Percentiles rank a stretch among this genome's conserved stretches.
Conservation (phyloP, 2,888 invertebrate species). For the Tetrapedia diversipes region DNA sequence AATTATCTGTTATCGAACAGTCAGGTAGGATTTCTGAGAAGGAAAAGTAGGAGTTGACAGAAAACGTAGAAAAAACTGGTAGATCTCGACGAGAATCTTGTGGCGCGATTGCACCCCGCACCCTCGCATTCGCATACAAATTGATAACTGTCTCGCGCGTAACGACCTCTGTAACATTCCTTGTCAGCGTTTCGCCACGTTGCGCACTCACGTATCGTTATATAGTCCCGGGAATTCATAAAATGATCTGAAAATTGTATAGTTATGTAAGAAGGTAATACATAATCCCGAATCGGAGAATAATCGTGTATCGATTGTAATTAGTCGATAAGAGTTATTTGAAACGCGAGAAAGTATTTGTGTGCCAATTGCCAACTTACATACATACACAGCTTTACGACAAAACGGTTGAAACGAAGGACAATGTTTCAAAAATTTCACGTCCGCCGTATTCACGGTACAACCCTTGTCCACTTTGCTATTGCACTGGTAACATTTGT, state of each 20-base stretch:
- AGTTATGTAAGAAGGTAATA: too few species aligned
- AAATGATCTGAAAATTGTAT: constrained; percentile 70
- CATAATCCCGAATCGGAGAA: too few species aligned
- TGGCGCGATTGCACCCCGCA: constrained; percentile 71
- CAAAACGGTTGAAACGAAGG: constrained; percentile 67
- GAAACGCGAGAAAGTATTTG: background rate
- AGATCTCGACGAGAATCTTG: constrained; percentile 22
- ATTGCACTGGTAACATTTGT: constrained; percentile 74
- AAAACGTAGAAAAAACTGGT: constrained; percentile 24
- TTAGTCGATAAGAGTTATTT: background rate
- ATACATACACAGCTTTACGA: constrained; percentile 71
- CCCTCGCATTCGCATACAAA: constrained; percentile 72
- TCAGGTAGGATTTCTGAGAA: constrained; percentile 40
- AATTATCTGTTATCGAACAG: background rate
- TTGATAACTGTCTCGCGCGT: constrained; percentile 73
- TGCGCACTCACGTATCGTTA: constrained; percentile 72
- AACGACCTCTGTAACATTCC: constrained; percentile 73
- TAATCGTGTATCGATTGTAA: background rate
- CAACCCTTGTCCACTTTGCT: constrained; percentile 68
- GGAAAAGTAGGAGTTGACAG: constrained; percentile 40
- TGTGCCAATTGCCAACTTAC: constrained; percentile 54
- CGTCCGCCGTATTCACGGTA: constrained; percentile 53
- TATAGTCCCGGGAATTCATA: constrained; percentile 63
- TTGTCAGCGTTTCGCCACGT: constrained; percentile 54
- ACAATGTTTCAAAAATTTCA: constrained; percentile 67